Base-by-base conservation (phyloP, 2,888 invertebrate species). In the Parasteatoda lunata region DNA sequence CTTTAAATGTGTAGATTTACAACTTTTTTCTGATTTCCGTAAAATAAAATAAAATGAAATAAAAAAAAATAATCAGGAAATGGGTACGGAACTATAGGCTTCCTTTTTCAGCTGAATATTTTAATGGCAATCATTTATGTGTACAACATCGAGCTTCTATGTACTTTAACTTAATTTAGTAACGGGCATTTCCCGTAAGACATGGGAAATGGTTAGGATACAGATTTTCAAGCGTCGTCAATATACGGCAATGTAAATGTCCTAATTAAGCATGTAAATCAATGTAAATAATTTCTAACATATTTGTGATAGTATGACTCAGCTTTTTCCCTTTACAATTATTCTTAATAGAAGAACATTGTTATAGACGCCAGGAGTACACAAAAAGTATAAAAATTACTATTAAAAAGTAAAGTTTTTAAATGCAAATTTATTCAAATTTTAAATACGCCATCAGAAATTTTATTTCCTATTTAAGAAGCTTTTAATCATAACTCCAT, bases 41-140 rank as follows among this genome's bases (percentile, higher is more conserved):
- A 30, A 30, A 30, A 30, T 30, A 30, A 30, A 30, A 30, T 30
- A 30, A 30, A 30, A 30, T 1, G 30, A 30, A 30, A 30, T 30
- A 30, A 30, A 30, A 30, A 30, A 30, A 30, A 11, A 11, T 54
- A 13, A 59, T 59, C n/a, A 59, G 9, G 4, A 59, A 59, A n/a
- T 59, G 59, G 59, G n/a, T 68, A 8, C 9, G 69, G 52, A 65
- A 73, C 66, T 48, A 30, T 75, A 75, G 83, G 72, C 83, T 77
- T 77, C 83, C 77, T 83, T 77, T 83, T 51, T 51, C 52, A 65
- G 66, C 65, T 51, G 65, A 77, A 77, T 80, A 66, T 80, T 79
- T 77, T 72, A 80, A 86, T 48, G 85, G 85, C 85, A 86, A 86
- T 86, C 85, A 86, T 86, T 86, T 86, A 65, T 80, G 80, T 86